These are phyloP conservation scores for Chrysochloris asiatica DNA, from an alignment of 2,113 vertebrate species.

Conservation along the genomic window DNA sequence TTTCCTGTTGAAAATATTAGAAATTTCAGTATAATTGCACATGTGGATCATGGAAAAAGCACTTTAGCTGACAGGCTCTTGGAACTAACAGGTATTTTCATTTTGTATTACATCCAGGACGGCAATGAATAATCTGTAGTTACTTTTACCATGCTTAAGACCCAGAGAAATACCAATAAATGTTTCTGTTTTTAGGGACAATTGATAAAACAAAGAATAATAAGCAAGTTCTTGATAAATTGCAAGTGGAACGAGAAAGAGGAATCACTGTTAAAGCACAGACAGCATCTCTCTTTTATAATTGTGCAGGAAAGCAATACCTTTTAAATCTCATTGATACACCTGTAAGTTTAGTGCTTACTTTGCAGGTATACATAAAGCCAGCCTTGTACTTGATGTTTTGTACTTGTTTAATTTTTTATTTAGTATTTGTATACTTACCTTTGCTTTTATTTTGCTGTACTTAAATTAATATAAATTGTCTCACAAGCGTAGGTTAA, in stretches of 20 bases:
- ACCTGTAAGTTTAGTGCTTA: slow-evolving; percentile 87
- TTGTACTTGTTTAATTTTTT: slow-evolving; percentile 13
- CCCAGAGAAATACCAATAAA: not conserved
- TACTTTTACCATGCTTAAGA: not conserved
- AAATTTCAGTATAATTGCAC: slow-evolving; percentile 98
- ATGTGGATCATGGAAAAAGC: slow-evolving; percentile 99
- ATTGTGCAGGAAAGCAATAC: slow-evolving; percentile 87
- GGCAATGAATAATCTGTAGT: not conserved
- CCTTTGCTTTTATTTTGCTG: not conserved
- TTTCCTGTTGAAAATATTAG: slow-evolving; percentile 93
- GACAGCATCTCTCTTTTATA: slow-evolving; percentile 96
- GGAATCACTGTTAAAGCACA: slow-evolving; percentile 99
- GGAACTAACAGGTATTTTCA: slow-evolving; percentile 93
- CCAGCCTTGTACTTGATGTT: not conserved
- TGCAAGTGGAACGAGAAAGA: slow-evolving; percentile 97
- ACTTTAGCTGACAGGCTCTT: slow-evolving; percentile 95
- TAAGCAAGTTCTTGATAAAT: slow-evolving; percentile 97
- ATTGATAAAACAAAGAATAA: slow-evolving; percentile 93
- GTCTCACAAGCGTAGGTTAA: not conserved
- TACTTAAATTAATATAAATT: slow-evolving; percentile 4
- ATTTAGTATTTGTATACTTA: not conserved
- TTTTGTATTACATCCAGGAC: not conserved
- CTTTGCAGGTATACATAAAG: not conserved
- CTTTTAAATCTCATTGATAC: slow-evolving; percentile 99
- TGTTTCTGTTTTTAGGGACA: slow-evolving; percentile 86